Evolutionary conservation across 2,888 invertebrate species (phyloP), one percentile per base, ranked within the genome.

Genomic region (Drosophila incognita): DNA sequence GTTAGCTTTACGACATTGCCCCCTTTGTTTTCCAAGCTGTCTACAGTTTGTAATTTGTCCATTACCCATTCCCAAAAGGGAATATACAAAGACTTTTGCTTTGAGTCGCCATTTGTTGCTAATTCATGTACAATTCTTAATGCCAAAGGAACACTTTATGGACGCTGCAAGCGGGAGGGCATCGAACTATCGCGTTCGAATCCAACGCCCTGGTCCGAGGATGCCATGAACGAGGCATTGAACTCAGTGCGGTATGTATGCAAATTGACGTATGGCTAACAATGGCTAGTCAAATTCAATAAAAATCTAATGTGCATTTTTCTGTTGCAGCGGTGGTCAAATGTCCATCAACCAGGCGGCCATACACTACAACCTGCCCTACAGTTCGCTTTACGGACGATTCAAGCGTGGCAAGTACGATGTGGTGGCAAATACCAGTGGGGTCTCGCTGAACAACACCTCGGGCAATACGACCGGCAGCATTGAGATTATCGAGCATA

Each of bases 261-360:
- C 49, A 11, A 40, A 46, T 46, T 15, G 46, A 15, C 46, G 10
- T 33, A 33, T 56, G 40, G 33, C 40, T 68, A 27, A 38, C 15
- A 29, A 18, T 48, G 21, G 18, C n/a, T 21, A 2, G 35, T 21
- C 1, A 40, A 40, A 13, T 54, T 53, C 21, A n/a, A 24, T 24
- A 58, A 15, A 46, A 46, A 8, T 27, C 10, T 59, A 29, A 40
- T 33, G n/a, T 40, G 2, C 4, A 4, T 8, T 56, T 27, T 65
- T 93, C 52, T 29, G 49, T 49, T 31, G 59, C 91, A 97, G 97
- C 90, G 94, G 97, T 81, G 98, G 98, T 35, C 97, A 97, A 92
- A 97, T 98, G 97, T 97, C 97, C 75, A 98, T 98, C 89, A 98
- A 98, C 93, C 98, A 98, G 93, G 98, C 98, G 59, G 97, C 97